Evolutionary conservation across 2,888 invertebrate genomes (phyloP).

Genomic region (Diplolepis rosae): DNA sequence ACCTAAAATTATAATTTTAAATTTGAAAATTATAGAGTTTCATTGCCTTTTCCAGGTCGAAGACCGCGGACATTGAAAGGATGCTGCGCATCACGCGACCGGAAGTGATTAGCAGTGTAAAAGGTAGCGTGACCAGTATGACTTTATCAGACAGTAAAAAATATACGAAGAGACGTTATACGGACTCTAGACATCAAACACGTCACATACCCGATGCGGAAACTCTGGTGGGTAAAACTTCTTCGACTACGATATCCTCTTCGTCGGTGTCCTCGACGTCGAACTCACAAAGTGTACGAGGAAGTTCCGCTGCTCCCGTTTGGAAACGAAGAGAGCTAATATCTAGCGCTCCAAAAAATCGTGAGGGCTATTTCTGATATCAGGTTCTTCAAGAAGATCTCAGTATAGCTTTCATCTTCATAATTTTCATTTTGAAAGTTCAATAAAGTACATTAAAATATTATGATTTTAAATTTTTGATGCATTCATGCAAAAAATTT

Average conservation of each 20-base stretch:
- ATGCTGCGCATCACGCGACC: slow-evolving; percentile 75
- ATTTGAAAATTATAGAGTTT: too few species aligned
- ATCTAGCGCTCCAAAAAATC: slow-evolving; percentile 81
- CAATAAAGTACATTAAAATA: too few species aligned
- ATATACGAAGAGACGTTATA: slow-evolving; percentile 78
- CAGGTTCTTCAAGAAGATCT: slow-evolving; percentile 36
- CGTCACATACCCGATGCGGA: slow-evolving; percentile 77
- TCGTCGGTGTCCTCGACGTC: slow-evolving; percentile 53
- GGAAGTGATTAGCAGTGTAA: slow-evolving; percentile 59
- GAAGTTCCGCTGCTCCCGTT: slow-evolving; percentile 73
- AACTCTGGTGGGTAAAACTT: slow-evolving; percentile 68
- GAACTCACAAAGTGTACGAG: slow-evolving; percentile 52
- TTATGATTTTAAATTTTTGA: neutral
- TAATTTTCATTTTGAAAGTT: neutral
- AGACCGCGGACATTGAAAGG: slow-evolving; percentile 81
- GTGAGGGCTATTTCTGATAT: slow-evolving; percentile 62
- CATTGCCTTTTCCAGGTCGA: slow-evolving; percentile 74
- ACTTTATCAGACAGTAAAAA: slow-evolving; percentile 76
- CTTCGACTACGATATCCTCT: slow-evolving; percentile 57
- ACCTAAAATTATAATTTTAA: too few species aligned
- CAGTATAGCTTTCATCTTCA: neutral
- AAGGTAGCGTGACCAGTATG: slow-evolving; percentile 50
- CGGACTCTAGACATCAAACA: slow-evolving; percentile 78
- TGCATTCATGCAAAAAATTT: neutral
- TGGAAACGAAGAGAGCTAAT: slow-evolving; percentile 89